Percentiles rank a stretch among this genome's conserved stretches.
These are phyloP conservation scores for Coendou prehensilis DNA, from an alignment of 2,797 vertebrate species.

Conservation along the genomic window DNA sequence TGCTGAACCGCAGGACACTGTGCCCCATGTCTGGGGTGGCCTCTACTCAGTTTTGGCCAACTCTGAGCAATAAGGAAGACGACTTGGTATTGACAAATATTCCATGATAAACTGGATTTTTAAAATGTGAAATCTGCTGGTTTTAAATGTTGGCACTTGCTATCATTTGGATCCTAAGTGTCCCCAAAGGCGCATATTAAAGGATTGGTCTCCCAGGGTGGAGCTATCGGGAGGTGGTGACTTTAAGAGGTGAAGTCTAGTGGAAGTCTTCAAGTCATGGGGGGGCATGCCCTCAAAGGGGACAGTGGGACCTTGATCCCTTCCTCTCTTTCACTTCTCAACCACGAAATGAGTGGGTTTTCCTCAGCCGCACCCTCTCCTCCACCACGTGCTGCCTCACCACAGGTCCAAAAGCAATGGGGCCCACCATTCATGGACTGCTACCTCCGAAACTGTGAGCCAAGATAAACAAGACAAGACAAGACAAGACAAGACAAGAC, in stretches of 20 bases:
- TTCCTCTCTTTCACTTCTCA: neutral
- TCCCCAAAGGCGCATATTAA: neutral
- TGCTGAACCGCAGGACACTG: rapidly evolving
- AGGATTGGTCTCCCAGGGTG: neutral
- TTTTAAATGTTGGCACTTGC: neutral
- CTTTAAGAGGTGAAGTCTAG: neutral
- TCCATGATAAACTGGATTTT: neutral
- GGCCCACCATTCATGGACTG: neutral
- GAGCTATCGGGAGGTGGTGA: neutral
- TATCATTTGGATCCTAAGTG: neutral
- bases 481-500: neutral
- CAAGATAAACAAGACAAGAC: neutral
- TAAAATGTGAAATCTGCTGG: neutral
- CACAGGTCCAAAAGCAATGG: neutral
- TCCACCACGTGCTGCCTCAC: neutral
- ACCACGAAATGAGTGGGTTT: neutral
- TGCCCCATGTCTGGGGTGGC: neutral
- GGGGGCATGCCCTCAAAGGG: neutral
- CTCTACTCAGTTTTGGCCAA: neutral
- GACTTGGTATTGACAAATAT: neutral
- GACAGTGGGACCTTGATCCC: neutral
- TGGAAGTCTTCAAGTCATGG: neutral
- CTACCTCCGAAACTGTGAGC: neutral
- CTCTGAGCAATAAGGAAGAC: neutral
- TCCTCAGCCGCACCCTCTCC: neutral